phyloP scores from a whole-genome alignment of 2,888 invertebrate genomes.

The Sinohyriopsis cumingii region DNA sequence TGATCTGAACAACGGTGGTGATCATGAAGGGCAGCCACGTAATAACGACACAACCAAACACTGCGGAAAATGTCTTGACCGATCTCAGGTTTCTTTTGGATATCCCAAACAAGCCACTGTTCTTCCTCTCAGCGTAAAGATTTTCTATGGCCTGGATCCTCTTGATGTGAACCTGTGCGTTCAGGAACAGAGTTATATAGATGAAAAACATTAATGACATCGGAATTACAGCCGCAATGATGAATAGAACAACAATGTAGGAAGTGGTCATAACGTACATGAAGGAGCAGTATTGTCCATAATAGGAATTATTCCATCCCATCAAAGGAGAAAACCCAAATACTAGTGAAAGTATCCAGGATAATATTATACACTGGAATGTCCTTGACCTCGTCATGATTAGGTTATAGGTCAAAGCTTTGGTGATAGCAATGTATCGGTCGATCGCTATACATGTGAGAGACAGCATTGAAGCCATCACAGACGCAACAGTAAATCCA shows the following conservation, averaged over 20 bases:
- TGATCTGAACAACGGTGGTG: conserved; percentile 37
- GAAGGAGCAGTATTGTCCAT: conserved; percentile 51
- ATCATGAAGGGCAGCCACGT: conserved; percentile 56
- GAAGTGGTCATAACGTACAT: conserved; percentile 41
- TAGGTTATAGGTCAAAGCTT: conserved; percentile 48
- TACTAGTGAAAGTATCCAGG: conserved; percentile 45
- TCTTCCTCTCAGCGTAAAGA: conserved; percentile 24
- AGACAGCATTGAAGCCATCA: conserved; percentile 45
- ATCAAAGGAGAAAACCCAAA: conserved; percentile 55
- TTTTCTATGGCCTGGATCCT: conserved; percentile 47
- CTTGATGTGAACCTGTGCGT: conserved; percentile 49
- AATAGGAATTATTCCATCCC: conserved; percentile 49
- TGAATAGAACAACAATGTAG: conserved; percentile 46
- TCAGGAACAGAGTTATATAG: conserved; percentile 43
- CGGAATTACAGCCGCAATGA: conserved; percentile 39
- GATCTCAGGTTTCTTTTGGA: conserved; percentile 45
- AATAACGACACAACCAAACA: conserved; percentile 49
- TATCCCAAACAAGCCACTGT: conserved; percentile 36
- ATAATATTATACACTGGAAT: conserved; percentile 29
- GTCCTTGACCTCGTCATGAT: conserved; percentile 45
- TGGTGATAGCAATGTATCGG: conserved; percentile 55
- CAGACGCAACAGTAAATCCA: conserved; percentile 43
- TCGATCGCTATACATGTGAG: conserved; percentile 59
- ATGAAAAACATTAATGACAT: conserved; percentile 42
- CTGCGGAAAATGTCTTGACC: conserved; percentile 44